A percentile compares a stretch with the other conserved stretches of the same genome.
Conservation (phyloP, 2,113 vertebrate genomes). For the Semicossyphus pulcher region DNA sequence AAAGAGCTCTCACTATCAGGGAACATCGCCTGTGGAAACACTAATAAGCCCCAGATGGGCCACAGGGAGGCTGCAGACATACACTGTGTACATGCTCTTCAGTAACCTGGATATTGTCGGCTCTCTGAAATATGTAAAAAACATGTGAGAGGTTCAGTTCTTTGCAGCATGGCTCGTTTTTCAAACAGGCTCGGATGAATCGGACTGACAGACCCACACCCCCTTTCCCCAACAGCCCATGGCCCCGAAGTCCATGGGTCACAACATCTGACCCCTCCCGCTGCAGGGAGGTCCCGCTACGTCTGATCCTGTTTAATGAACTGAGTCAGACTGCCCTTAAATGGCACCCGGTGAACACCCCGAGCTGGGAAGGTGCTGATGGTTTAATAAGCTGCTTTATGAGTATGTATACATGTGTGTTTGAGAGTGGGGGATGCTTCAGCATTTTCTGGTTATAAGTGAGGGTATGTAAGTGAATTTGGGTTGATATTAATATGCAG, state of each 20-base stretch:
- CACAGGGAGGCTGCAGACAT: neutral
- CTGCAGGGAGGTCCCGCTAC: constrained; percentile 63
- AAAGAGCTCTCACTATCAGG: constrained; percentile 17
- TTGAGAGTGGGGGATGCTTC: neutral
- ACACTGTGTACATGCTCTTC: neutral
- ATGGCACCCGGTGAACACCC: constrained; percentile 66
- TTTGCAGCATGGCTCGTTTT: neutral
- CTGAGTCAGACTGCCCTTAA: constrained; percentile 71
- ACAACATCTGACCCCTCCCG: constrained; percentile 67
- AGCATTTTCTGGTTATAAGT: neutral
- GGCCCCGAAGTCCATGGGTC: constrained; percentile 56
- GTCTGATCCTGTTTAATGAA: constrained; percentile 83
- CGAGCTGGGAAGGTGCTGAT: constrained; percentile 64
- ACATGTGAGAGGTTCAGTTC: neutral
- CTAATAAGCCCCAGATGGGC: neutral
- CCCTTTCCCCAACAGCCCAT: neutral
- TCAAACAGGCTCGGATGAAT: constrained; percentile 13
- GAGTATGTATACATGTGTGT: neutral
- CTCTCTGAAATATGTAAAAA: neutral
- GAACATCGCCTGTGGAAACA: neutral
- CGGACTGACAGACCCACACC: neutral
- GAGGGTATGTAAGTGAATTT: constrained; percentile 12
- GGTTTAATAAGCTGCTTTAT: constrained; percentile 77
- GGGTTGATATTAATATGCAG: constrained; percentile 69
- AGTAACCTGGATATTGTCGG: too few relatives aligned